Percentiles rank a stretch among this genome's conserved stretches.
Evolutionary conservation across 2,888 invertebrate genomes (phyloP).

Genomic region (Patella ulyssiponensis): DNA sequence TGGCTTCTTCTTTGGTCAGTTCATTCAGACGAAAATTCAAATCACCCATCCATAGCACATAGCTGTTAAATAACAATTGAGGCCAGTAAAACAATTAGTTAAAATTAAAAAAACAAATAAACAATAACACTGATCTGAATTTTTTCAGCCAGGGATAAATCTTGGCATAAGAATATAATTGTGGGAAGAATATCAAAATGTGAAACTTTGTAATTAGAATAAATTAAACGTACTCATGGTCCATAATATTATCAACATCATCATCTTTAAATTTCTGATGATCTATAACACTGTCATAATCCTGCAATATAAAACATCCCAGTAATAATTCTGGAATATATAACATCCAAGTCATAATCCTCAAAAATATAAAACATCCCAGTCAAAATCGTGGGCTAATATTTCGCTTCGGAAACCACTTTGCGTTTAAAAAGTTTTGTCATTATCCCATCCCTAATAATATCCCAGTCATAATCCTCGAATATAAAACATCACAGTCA

Average conservation of each 20-base stretch:
- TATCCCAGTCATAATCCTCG: too few relatives aligned
- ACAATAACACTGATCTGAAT: too few relatives aligned
- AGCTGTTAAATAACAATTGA: constrained; percentile 77
- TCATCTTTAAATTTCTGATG: constrained; percentile 83
- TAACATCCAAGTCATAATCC: too few relatives aligned
- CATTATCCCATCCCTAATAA: too few relatives aligned
- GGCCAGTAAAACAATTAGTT: not conserved
- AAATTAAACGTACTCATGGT: constrained; percentile 82
- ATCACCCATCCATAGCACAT: constrained; percentile 97
- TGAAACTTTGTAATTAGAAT: too few relatives aligned
- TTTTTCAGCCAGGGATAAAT: not conserved
- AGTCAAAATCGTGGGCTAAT: too few relatives aligned
- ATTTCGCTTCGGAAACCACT: too few relatives aligned
- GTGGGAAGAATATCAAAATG: too few relatives aligned
- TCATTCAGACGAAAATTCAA: constrained; percentile 89
- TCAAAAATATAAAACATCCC: too few relatives aligned
- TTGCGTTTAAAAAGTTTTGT: too few relatives aligned
- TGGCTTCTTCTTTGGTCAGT: constrained; percentile 72
- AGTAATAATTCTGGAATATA: too few relatives aligned
- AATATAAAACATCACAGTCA: too few relatives aligned
- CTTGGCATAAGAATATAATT: not conserved
- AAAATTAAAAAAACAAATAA: not conserved
- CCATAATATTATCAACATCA: constrained; percentile 87
- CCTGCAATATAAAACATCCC: constrained; percentile 69
- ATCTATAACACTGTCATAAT: constrained; percentile 89